Percentiles rank a stretch among this genome's conserved stretches.
phyloP scores from a whole-genome alignment of 2,113 vertebrate species.

The Lutjanus erythropterus region DNA sequence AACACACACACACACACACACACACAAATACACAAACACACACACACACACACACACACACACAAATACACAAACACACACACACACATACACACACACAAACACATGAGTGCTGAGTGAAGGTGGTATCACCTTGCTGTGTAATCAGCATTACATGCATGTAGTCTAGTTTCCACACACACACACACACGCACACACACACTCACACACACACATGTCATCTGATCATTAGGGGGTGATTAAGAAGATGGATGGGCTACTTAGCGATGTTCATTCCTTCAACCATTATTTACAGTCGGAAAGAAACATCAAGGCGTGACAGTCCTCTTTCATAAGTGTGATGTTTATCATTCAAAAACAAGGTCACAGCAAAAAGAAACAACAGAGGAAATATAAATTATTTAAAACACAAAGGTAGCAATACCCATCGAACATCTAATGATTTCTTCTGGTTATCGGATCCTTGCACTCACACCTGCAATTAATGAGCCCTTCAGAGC shows the following conservation, averaged over 20 bases:
- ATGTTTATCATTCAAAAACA: not conserved
- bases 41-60: not conserved
- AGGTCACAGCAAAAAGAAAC: not conserved
- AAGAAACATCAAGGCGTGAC: not conserved
- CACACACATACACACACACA: not conserved
- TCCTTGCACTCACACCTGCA: not conserved
- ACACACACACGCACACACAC: slow-evolving; percentile 22
- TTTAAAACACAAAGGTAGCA: not conserved
- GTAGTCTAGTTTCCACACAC: slow-evolving; percentile 48
- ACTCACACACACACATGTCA: slow-evolving; percentile 14
- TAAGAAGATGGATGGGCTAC: slow-evolving; percentile 35
- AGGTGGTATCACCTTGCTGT: slow-evolving; percentile 52
- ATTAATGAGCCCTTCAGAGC: not conserved
- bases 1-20: not conserved
- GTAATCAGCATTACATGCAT: slow-evolving; percentile 54
- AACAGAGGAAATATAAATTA: not conserved
- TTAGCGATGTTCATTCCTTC: slow-evolving; percentile 2
- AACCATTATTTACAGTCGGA: slow-evolving; percentile 2
- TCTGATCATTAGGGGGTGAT: slow-evolving; percentile 30
- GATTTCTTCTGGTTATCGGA: not conserved
- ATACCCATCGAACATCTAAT: not conserved
- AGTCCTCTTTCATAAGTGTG: not conserved
- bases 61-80: not conserved
- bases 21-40: not conserved
- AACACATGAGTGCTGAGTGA: slow-evolving; percentile 31